These are phyloP conservation scores for Pristionchus pacificus DNA, from an alignment of 1,140 invertebrate genomes.

Conservation along the genomic window DNA sequence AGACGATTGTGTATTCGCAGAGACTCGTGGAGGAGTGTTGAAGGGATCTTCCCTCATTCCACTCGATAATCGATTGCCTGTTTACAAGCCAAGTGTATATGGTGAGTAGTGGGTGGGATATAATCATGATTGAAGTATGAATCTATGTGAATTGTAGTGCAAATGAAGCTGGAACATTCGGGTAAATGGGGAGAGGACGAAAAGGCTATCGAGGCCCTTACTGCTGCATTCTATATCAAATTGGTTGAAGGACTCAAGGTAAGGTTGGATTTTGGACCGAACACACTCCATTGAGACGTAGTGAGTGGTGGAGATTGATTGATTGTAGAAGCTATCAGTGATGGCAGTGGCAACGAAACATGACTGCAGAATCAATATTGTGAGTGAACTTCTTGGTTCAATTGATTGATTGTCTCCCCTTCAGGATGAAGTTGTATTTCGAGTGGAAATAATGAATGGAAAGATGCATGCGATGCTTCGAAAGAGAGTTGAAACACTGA, in stretches of 20 bases:
- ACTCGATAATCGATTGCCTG: conserved; percentile 6
- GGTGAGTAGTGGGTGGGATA: conserved; percentile 2
- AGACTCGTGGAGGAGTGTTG: neutral
- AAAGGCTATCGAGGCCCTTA: conserved; percentile 17
- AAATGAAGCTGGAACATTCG: conserved; percentile 28
- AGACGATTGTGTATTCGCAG: neutral
- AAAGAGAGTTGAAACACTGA: conserved; percentile 18
- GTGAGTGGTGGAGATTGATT: too few relatives aligned
- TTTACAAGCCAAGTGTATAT: conserved; percentile 12
- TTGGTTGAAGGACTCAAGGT: neutral
- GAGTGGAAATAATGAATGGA: conserved; percentile 21
- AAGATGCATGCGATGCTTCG: conserved; percentile 14
- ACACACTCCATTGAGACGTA: too few relatives aligned
- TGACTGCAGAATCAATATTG: too few relatives aligned
- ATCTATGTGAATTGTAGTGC: conserved; percentile 13
- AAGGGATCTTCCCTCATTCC: conserved; percentile 1
- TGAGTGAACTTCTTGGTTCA: too few relatives aligned
- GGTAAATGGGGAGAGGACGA: conserved; percentile 30
- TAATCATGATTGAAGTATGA: neutral
- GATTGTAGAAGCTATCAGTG: too few relatives aligned
- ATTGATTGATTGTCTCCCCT: neutral
- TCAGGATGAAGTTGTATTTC: conserved; percentile 27
- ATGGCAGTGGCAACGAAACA: too few relatives aligned
- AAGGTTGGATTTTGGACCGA: too few relatives aligned
- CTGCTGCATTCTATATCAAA: conserved; percentile 17